Evolutionary conservation across 2,888 invertebrate genomes (phyloP), one percentile per base, ranked within the genome.

Genomic region (Perizoma affinitatum): DNA sequence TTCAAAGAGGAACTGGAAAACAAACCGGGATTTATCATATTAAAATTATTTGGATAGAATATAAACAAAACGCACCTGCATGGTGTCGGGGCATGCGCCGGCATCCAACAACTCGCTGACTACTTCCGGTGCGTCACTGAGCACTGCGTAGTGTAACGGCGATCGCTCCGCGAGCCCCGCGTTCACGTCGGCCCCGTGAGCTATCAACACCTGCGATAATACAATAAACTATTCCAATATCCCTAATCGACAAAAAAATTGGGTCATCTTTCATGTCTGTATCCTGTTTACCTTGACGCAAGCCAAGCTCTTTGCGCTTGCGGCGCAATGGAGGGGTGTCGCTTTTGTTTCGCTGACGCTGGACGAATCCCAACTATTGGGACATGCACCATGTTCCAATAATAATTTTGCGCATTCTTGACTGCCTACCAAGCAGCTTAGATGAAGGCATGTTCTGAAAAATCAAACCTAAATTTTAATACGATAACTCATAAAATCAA

Each of bases 91-190:
- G 76, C 94, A 95, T 4, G 97, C 97, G 50, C 97, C 96, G 66
- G 95, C 94, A 70, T 95, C 94, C 54, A 97, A 83, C 66, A 98
- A 89, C 67, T 94, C 93, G 75, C 94, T 93, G 3, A 96, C 96
- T 73, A 97, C 97, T 67, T 96, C 95, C 57, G 94, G 90, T 8
- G 95, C 95, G 75, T 95, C 94, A 75, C 95, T 96, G 69, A 96
- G 94, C 54, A 97, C 96, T 0, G 98, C 98, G 80, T 96, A 97
- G 81, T 97, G 97, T 64, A 98, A 86, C 0, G 98, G 96, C 44
- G 96, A 96, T 66, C 94, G 94, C 56, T 94, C 94, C 55, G 87
- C 92, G 51, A 94, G 87, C 9, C 96, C 96, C 6, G 96, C 95
- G 74, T 96, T 95, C n/a, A 96, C 94, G 72, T 96, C 95, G n/a